Base-by-base conservation (phyloP, 1,140 invertebrate species). In the Drosophila sechellia region DNA sequence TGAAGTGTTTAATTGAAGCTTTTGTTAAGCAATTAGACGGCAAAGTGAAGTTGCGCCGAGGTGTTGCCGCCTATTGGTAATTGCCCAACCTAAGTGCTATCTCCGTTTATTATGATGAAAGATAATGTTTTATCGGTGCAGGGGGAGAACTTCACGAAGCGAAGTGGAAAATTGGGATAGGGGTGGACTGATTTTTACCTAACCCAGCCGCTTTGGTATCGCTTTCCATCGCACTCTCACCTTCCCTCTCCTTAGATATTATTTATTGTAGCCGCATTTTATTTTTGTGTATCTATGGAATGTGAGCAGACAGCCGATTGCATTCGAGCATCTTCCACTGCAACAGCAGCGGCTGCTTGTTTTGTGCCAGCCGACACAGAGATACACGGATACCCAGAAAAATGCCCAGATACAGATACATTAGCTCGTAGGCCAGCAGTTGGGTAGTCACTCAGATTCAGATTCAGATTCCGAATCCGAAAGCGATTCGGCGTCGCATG, bases 221-320 rank as follows among this genome's bases (percentile, higher is more conserved):
- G 35, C 31, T 61, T 59, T 43, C 39, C 59, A 58, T 63, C 56
- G 39, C 59, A n/a, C 58, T n/a, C 17, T 48, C 42, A 65, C 59
- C 71, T 42, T 43, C 49, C 59, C 71, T 42, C 46, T 54, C 54
- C 48, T 55, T 43, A 64, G 39, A 74, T 90, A 90, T 90, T 86
- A 90, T 86, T 90, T 90, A 90, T 90, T 80, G 79, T 86, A 86
- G 81, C 75, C 75, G 86, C 69, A 87, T 87, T 87, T 77, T 83
- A 86, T 90, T 90, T 90, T 90, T 81, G 86, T 90, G 79, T 87
- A 90, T 90, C 87, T 90, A 83, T 90, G 87, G 87, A 90, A 90
- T 90, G 80, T 71, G 68, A 54, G 72, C 69, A 71, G 53, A 58
- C 73, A 66, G 58, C 22, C 48, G 50, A 65, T 52, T 59, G 71